A percentile compares a stretch with the other conserved stretches of the same genome.
Conservation (phyloP, 1,140 invertebrate genomes). For the Plectrocnemia conspersa region DNA sequence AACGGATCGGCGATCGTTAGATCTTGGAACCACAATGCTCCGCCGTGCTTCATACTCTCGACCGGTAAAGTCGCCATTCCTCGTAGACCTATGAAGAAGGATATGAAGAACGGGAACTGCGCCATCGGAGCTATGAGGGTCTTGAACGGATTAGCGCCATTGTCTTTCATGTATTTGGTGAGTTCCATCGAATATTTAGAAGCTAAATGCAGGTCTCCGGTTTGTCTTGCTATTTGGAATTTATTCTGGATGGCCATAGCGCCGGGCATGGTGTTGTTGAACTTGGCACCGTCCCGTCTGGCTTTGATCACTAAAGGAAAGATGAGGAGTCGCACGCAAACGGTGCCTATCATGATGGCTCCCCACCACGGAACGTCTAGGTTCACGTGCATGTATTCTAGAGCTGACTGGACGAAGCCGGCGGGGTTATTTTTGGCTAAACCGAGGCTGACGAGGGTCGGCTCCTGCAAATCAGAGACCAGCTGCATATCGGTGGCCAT, state of each 20-base stretch:
- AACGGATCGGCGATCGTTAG: conserved; percentile 86
- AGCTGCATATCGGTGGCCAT: no score
- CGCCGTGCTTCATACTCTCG: conserved; percentile 83
- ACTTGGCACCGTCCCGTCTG: conserved; percentile 70
- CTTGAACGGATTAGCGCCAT: conserved; percentile 75
- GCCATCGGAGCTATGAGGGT: conserved; percentile 73
- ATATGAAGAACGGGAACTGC: conserved; percentile 87
- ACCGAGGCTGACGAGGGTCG: conserved; percentile 72
- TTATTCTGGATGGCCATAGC: conserved; percentile 74
- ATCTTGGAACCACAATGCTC: conserved; percentile 89
- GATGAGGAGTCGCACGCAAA: conserved; percentile 64
- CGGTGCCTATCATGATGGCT: conserved; percentile 74
- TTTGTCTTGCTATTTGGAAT: conserved; percentile 75
- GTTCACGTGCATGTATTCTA: conserved; percentile 78
- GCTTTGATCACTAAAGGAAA: conserved; percentile 79
- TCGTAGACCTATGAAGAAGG: conserved; percentile 81
- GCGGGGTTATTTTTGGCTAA: conserved; percentile 72
- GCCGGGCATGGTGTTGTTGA: conserved; percentile 78
- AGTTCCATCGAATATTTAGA: conserved; percentile 69
- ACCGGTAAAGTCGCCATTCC: conserved; percentile 83
- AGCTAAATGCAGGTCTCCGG: conserved; percentile 75
- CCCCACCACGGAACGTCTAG: conserved; percentile 86
- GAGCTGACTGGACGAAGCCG: conserved; percentile 70
- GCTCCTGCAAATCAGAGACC: no score
- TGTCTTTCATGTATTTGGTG: conserved; percentile 73